phyloP scores from a whole-genome alignment of 2,888 invertebrate species.

The Agriopis leucophaearia region DNA sequence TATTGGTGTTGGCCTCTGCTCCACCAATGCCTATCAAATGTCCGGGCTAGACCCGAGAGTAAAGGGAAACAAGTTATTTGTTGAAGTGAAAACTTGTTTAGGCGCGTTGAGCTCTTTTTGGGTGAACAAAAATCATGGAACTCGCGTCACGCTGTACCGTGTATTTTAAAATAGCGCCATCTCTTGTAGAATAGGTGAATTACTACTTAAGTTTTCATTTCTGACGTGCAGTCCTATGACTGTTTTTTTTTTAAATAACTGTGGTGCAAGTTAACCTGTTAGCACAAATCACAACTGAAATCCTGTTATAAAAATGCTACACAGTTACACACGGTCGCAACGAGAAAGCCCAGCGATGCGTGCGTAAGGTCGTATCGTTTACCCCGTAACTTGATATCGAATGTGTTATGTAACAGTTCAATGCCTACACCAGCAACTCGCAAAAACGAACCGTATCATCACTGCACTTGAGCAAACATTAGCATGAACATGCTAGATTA shows the following conservation, averaged over 20 bases:
- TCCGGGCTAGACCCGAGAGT: no score
- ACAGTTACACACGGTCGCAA: slow-evolving; percentile 45
- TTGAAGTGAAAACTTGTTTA: no score
- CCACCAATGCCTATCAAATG: no score
- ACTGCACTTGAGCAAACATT: slow-evolving; percentile 54
- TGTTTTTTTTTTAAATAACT: not conserved
- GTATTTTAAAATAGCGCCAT: no score
- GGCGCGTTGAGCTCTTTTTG: no score
- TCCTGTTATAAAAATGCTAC: slow-evolving; percentile 38
- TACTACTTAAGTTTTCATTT: no score
- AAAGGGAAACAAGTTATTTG: no score
- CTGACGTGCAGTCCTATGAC: no score
- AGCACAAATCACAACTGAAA: slow-evolving; percentile 23
- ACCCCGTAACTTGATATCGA: slow-evolving; percentile 75
- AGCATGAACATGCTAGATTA: slow-evolving; percentile 37
- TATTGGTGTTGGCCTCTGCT: no score
- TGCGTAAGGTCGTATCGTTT: slow-evolving; percentile 78
- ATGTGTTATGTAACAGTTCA: slow-evolving; percentile 74
- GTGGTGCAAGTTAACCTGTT: slow-evolving; percentile 5
- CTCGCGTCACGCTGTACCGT: no score
- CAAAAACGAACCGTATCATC: slow-evolving; percentile 58
- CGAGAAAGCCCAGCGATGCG: slow-evolving; percentile 73
- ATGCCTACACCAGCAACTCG: slow-evolving; percentile 58
- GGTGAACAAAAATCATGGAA: no score
- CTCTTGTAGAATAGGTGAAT: no score